Conservation (phyloP, 2,888 invertebrate species). For the Dolichomitus sp. region DNA sequence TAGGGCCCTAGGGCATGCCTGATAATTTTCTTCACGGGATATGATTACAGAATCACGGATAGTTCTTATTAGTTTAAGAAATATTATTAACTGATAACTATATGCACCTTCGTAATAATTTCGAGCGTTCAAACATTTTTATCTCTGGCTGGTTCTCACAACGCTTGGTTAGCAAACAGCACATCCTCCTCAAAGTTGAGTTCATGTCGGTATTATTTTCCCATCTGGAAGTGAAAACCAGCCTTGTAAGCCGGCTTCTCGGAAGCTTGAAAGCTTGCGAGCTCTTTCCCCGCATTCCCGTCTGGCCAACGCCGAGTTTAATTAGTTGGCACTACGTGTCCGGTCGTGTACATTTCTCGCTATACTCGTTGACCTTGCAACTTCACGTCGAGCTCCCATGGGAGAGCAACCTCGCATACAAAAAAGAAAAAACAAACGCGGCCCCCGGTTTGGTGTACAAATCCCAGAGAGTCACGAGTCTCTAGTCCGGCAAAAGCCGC, state of each 20-base stretch:
- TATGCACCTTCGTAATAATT: background rate
- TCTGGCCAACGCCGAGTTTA: constrained; percentile 63
- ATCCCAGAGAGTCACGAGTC: constrained; percentile 20
- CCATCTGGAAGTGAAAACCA: constrained; percentile 34
- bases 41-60: too few species aligned
- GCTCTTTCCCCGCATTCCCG: constrained; percentile 16
- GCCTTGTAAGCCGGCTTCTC: constrained; percentile 14
- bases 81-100: too few species aligned
- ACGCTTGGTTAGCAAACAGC: background rate
- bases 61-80: too few species aligned
- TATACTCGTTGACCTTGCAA: constrained; percentile 14
- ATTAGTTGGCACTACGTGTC: constrained; percentile 66
- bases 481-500: constrained; percentile 10
- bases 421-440: background rate
- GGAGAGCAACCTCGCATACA: constrained; percentile 2
- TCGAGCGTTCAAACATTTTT: background rate
- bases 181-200: constrained; percentile 4
- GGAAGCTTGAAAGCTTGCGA: constrained; percentile 13
- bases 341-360: constrained; percentile 42
- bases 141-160: background rate
- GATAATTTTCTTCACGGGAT: too few species aligned
- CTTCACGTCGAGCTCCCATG: constrained; percentile 23
- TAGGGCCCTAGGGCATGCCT: too few species aligned
- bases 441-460: background rate
- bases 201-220: constrained; percentile 40